These are phyloP conservation scores for Montifringilla adamsi DNA, from an alignment of 2,113 vertebrate species.

Conservation along the genomic window DNA sequence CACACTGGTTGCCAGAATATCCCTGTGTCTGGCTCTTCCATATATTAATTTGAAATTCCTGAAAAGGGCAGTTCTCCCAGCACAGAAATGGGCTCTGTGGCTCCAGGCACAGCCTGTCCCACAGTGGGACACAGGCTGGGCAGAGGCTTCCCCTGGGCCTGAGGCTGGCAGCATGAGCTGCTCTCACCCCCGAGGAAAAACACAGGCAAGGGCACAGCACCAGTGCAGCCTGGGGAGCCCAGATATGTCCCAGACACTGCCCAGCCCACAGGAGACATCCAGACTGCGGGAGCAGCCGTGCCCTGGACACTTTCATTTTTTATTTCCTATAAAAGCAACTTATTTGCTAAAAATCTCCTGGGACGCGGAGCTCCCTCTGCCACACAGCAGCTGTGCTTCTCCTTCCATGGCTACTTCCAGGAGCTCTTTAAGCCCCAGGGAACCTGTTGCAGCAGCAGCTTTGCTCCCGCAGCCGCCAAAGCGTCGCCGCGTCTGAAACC, in stretches of 20 bases:
- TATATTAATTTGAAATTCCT: not conserved
- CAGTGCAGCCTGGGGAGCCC: not conserved
- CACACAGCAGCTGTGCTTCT: not conserved
- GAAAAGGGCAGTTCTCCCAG: fast-evolving
- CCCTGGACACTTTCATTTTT: not conserved
- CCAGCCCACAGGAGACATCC: not conserved
- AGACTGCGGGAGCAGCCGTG: not conserved
- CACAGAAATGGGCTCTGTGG: not conserved
- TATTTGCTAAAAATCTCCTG: not conserved
- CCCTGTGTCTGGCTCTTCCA: not conserved
- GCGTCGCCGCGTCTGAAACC: not conserved
- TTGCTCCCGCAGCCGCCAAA: fast-evolving
- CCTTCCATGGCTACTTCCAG: not conserved
- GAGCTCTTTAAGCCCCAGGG: not conserved
- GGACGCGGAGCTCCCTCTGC: not conserved
- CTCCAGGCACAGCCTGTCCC: not conserved
- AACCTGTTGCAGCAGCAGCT: not conserved
- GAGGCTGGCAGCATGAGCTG: not conserved
- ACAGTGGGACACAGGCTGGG: not conserved
- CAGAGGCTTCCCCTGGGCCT: not conserved
- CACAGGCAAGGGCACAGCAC: not conserved
- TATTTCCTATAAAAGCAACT: not conserved
- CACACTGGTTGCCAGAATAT: fast-evolving
- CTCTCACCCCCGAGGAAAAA: not conserved
- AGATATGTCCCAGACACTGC: not conserved